These are phyloP conservation scores for Poeciliopsis gracilis DNA, from an alignment of 2,797 vertebrate species.

Conservation along the genomic window DNA sequence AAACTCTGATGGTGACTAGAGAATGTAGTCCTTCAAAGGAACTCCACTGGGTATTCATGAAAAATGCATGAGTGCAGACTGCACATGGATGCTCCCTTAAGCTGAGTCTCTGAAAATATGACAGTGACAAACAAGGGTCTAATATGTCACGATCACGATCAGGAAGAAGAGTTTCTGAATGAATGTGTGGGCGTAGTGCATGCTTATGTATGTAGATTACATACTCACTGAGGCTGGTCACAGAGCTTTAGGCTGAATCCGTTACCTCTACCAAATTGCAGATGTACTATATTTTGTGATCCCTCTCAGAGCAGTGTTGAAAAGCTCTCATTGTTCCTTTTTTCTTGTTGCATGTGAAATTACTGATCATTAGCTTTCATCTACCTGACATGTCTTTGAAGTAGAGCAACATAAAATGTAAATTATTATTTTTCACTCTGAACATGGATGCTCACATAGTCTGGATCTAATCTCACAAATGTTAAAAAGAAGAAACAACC, in stretches of 20 bases:
- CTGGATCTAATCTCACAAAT: constrained; percentile 18
- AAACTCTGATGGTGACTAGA: constrained; percentile 60
- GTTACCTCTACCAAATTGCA: constrained; percentile 17
- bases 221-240: constrained; percentile 39
- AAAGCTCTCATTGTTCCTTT: constrained; percentile 28
- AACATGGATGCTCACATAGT: constrained; percentile 5
- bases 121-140: constrained; percentile 75
- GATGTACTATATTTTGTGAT: constrained; percentile 16
- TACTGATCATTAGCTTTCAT: constrained; percentile 19
- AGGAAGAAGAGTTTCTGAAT: constrained; percentile 41
- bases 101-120: constrained; percentile 68
- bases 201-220: constrained; percentile 52
- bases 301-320: constrained; percentile 6
- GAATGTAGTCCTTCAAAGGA: constrained; percentile 63
- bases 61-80: constrained; percentile 80
- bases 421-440: constrained; percentile 9
- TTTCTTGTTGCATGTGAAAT: constrained; percentile 48
- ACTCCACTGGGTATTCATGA: constrained; percentile 74
- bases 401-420: constrained; percentile 23
- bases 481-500: constrained; percentile 14
- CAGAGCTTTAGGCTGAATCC: constrained; percentile 35
- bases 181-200: constrained; percentile 37
- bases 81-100: constrained; percentile 70
- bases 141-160: constrained; percentile 56
- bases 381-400: constrained; percentile 21